Base-by-base conservation (phyloP, 1,140 invertebrate genomes). In the Anastrepha ludens region DNA sequence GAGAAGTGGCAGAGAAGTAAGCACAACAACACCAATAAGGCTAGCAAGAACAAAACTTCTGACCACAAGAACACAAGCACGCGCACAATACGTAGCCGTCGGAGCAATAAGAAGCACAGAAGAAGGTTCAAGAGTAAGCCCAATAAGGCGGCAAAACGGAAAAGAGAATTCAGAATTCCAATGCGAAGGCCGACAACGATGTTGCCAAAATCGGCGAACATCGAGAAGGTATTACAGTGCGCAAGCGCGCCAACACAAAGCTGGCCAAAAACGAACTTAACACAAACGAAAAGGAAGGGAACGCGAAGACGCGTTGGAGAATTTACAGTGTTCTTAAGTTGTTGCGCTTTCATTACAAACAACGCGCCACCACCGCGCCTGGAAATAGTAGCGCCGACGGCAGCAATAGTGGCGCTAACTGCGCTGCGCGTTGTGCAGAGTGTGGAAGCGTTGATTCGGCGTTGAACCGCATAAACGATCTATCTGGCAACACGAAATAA, bases 171-270 rank as follows among this genome's bases (percentile, higher is more conserved):
- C 17, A 81, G 74, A 50, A 58, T n/a, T n/a, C 11, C 44, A 81
- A 29, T 13, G 47, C 11, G 47, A 50, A 74, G 74, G 47, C n/a
- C 47, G 20, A 41, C 67, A 41, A 81, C 74, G 74, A 81, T 55
- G 74, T 81, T 81, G 74, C 74, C 74, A 81, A 81, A 81, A 81
- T 81, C 44, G 47, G 74, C 47, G 7, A 81, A 81, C 15, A 41
- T n/a, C 50, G 74, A 58, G 74, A 50, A 81, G 47, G n/a, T 44
- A 20, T 17, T 41, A 74, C 15, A 74, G 67, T n/a, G 74, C 47
- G 44, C 7, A 47, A n/a, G 47, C 17, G 44, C 70, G 17, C 44
- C 44, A n/a, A 74, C 15, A 74, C 70, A 74, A 74, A 74, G 41
- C 17, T 74, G 74, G 0, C 47, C 74, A 55, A 81, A 74, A 81